phyloP scores from a whole-genome alignment of 2,113 vertebrate species.

The Etia nguti region DNA sequence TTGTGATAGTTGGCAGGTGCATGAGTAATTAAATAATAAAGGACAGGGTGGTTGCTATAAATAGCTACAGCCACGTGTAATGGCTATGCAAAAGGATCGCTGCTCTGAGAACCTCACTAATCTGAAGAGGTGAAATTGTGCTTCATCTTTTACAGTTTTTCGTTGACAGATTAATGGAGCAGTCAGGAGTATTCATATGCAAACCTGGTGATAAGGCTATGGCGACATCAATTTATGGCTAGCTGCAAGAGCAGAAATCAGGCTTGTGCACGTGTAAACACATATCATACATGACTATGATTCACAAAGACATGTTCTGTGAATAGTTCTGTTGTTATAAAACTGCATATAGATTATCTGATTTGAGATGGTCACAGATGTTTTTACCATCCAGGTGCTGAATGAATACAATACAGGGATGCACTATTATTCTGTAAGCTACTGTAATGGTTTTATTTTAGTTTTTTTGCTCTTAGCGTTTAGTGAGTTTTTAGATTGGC shows the following conservation, averaged over 20 bases:
- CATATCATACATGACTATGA: background rate
- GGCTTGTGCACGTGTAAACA: background rate
- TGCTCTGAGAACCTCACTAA: background rate
- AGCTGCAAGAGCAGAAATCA: background rate
- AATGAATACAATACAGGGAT: background rate
- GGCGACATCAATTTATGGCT: background rate
- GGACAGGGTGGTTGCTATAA: background rate
- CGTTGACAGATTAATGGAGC: background rate
- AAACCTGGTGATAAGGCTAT: background rate
- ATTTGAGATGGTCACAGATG: accelerated
- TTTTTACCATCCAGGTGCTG: background rate
- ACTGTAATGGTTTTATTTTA: background rate
- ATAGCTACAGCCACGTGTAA: background rate
- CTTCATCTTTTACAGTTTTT: background rate
- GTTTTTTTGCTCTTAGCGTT: background rate
- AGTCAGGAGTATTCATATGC: background rate
- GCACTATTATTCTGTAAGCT: background rate
- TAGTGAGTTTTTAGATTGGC: background rate
- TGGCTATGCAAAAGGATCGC: background rate
- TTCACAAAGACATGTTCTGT: background rate
- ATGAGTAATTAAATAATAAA: conserved; percentile 1
- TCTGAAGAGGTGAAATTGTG: background rate
- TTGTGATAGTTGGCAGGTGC: conserved; percentile 8
- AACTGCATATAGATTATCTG: accelerated
- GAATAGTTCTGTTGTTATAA: too few relatives aligned